Conservation (phyloP, 2,113 vertebrate species). For the Australoheros scitulus region DNA sequence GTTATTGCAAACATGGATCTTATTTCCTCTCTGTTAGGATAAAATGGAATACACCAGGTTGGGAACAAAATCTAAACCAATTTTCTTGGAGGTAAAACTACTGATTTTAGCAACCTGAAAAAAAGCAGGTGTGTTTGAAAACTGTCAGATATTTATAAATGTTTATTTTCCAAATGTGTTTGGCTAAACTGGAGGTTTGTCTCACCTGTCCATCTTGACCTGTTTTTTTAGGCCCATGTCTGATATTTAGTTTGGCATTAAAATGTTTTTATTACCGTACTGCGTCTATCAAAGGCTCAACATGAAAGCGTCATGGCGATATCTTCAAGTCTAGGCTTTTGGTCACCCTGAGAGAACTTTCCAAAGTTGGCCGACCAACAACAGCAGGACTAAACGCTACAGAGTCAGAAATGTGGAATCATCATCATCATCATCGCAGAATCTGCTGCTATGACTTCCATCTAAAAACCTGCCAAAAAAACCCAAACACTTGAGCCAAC, state of each 20-base stretch:
- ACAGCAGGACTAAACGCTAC: background rate
- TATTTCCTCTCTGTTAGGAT: background rate
- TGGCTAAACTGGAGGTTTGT: background rate
- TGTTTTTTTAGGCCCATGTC: background rate
- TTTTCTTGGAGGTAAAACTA: background rate
- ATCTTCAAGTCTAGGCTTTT: background rate
- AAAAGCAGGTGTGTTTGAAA: accelerated
- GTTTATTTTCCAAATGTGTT: background rate
- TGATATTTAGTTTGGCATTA: background rate
- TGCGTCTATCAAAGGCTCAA: background rate
- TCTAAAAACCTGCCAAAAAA: background rate
- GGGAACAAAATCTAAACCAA: background rate
- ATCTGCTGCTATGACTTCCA: background rate
- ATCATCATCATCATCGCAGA: too few species aligned
- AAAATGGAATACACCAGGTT: background rate
- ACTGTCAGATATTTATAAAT: too few species aligned
- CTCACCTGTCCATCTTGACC: background rate
- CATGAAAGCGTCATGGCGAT: background rate
- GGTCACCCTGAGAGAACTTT: background rate
- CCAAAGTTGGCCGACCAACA: background rate
- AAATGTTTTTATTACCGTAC: accelerated
- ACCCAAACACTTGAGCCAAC: too few species aligned
- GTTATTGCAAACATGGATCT: background rate
- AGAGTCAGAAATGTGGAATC: too few species aligned
- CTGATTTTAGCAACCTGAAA: background rate